Evolutionary conservation across 2,797 vertebrate species (phyloP), one percentile per base, ranked within the genome.

Genomic region (Anas capensis): DNA sequence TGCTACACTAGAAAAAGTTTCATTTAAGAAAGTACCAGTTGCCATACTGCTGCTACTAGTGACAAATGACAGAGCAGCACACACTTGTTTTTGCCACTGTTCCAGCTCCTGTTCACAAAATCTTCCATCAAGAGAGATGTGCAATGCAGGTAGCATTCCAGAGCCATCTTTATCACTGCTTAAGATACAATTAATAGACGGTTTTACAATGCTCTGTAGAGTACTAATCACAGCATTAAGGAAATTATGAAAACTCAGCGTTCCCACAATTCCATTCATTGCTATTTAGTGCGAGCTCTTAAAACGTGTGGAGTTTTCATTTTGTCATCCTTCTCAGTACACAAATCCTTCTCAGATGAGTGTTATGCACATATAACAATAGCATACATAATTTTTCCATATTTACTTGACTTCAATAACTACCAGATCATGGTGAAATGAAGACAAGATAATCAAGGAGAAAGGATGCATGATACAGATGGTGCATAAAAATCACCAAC

Each of bases 401-500:
- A 48, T 83, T 86, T 88, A 14, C 65, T 77, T 56, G 10, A 82
- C 36, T 93, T 92, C 62, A 69, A 40, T 54, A 82, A 60, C 66
- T 53, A 91, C 16, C 36, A 72, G 84, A 92, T 38, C 49, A 61
- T 2, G 14, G 4, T 9, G 19, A 78, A 90, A 86, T 11, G 14
- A 92, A 79, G 78, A 84, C 11, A 19, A 87, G 61, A 81, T 27
- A 81, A 93, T 88, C 40, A 71, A 82, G 78, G 71, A 86, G 53
- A 91, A 93, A 68, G 40, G 58, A 84, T 53, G 54, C 40, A 54
- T 6, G 29, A 86, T 54, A 64, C 54, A 91, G 66, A 91, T 86
- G 53, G 46, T 21, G 44, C 54, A 79, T 53, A 76, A 89, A 92
- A 79, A 14, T 23, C 66, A 72, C 36, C 75, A 76, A 57, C 54